phyloP scores from a whole-genome alignment of 2,888 invertebrate species.

The Autographa gamma region DNA sequence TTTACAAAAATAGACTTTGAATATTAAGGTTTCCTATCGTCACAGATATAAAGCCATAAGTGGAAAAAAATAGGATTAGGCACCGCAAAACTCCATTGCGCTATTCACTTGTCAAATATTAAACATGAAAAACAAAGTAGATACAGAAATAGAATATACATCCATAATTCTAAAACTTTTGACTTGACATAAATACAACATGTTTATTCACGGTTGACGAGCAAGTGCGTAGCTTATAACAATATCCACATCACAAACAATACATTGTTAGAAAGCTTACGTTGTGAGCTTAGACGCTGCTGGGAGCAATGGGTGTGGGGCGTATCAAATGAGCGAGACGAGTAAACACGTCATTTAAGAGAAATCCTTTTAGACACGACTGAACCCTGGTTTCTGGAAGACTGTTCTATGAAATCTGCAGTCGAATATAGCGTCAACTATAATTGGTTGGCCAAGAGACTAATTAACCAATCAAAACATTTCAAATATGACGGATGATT shows the following conservation, averaged over 20 bases:
- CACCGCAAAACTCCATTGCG: too few relatives aligned
- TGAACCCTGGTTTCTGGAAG: background rate
- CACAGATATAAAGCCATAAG: too few relatives aligned
- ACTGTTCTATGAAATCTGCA: background rate
- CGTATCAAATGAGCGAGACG: constrained; percentile 21
- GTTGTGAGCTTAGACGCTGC: background rate
- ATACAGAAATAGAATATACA: background rate
- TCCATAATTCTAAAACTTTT: background rate
- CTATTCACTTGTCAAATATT: background rate
- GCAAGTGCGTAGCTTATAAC: background rate
- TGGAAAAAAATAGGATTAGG: too few relatives aligned
- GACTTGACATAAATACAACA: constrained; percentile 7
- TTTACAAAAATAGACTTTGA: too few relatives aligned
- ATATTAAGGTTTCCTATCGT: too few relatives aligned
- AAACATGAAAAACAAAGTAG: background rate
- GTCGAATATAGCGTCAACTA: background rate
- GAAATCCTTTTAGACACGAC: constrained; percentile 24
- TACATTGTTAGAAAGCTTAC: constrained; percentile 1
- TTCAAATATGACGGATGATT: too few relatives aligned
- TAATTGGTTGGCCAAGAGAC: too few relatives aligned
- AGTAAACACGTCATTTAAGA: constrained; percentile 31
- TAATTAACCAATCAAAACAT: too few relatives aligned
- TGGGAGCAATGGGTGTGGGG: background rate
- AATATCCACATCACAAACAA: constrained; percentile 3
- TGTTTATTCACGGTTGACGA: background rate